Percentiles rank a stretch among this genome's conserved stretches.
Conservation (phyloP, 2,113 vertebrate species). For the Anolis sagrei region DNA sequence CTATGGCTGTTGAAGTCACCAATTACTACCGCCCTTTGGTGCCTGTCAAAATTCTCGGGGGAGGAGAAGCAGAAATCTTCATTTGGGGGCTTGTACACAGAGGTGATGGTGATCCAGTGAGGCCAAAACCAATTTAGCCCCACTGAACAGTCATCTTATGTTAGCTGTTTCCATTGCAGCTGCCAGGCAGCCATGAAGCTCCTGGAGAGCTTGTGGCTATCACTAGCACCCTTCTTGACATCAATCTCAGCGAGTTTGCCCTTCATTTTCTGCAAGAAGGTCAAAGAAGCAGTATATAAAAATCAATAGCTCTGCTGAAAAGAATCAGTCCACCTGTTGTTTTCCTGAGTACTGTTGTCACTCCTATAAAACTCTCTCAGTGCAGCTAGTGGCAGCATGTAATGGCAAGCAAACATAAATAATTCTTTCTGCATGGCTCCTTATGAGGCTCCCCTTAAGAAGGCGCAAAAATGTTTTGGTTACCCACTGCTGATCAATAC, state of each 20-base stretch:
- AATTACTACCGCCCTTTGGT: too few relatives aligned
- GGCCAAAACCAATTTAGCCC: too few relatives aligned
- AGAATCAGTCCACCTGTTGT: neutral
- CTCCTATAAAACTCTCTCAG: neutral
- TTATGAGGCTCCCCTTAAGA: constrained; percentile 14
- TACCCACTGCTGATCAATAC: neutral
- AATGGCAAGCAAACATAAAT: constrained; percentile 40
- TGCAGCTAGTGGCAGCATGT: neutral
- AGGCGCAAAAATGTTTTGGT: neutral
- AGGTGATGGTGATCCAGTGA: too few relatives aligned
- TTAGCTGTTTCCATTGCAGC: too few relatives aligned
- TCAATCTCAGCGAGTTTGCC: constrained; percentile 9
- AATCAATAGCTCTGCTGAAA: constrained; percentile 14
- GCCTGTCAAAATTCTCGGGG: too few relatives aligned
- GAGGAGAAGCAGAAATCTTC: too few relatives aligned
- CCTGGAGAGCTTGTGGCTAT: too few relatives aligned
- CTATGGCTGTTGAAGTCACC: too few relatives aligned
- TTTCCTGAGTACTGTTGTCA: constrained; percentile 23
- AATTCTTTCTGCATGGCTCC: constrained; percentile 5
- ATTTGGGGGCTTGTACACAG: too few relatives aligned
- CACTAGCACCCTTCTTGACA: neutral
- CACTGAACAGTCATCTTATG: too few relatives aligned
- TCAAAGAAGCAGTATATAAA: neutral
- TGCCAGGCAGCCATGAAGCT: too few relatives aligned
- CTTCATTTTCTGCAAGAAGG: constrained; percentile 9